phyloP scores from a whole-genome alignment of 2,113 vertebrate genomes.

The Bothrops jararaca region DNA sequence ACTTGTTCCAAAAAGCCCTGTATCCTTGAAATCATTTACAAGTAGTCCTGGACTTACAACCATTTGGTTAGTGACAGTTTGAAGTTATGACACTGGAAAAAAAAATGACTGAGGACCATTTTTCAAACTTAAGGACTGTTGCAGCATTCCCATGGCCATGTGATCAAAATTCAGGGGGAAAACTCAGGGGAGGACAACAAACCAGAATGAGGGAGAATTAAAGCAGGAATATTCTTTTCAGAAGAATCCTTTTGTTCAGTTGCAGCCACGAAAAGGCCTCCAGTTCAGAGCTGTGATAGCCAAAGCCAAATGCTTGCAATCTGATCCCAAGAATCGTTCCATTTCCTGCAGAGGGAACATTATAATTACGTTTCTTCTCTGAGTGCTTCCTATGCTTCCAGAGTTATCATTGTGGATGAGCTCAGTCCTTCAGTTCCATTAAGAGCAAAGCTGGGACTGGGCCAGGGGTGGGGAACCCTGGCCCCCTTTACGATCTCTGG shows the following conservation, averaged over 20 bases:
- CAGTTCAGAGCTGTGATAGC: not conserved
- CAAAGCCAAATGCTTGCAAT: not conserved
- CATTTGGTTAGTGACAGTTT: too few species aligned
- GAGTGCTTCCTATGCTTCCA: not conserved
- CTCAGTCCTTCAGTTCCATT: not conserved
- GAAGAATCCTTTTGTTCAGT: not conserved
- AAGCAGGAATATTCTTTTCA: not conserved
- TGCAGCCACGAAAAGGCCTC: not conserved
- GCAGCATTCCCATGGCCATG: too few species aligned
- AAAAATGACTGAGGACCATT: too few species aligned
- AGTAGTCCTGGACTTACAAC: too few species aligned
- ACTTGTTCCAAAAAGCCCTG: too few species aligned
- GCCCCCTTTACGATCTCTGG: not conserved
- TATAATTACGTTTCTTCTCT: constrained; percentile 21
- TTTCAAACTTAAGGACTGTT: too few species aligned
- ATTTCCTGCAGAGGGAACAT: constrained; percentile 35
- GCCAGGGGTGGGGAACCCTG: accelerated
- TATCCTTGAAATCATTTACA: too few species aligned
- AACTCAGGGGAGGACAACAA: not conserved
- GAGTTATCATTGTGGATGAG: accelerated
- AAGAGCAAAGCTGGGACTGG: accelerated
- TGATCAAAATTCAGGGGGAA: too few species aligned
- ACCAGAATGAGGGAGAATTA: too few species aligned
- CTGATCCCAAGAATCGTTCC: constrained; percentile 26
- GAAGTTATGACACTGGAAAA: too few species aligned